Conservation (phyloP, 2,888 invertebrate species). For the Actias luna region DNA sequence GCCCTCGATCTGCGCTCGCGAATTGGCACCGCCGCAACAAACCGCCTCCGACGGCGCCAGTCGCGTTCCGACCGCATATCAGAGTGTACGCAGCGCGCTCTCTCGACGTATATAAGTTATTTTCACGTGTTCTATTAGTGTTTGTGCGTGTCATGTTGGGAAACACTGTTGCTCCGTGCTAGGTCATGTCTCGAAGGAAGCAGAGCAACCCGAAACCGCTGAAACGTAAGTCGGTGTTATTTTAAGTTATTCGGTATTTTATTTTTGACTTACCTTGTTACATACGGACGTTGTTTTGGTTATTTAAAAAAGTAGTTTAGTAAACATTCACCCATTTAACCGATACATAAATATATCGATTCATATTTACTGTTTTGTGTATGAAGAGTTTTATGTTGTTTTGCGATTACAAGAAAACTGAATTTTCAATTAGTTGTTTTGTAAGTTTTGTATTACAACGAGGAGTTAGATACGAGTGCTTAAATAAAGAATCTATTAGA, state of each 20-base stretch:
- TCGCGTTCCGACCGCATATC: conserved; percentile 49
- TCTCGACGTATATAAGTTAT: conserved; percentile 22
- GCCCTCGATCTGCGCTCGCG: conserved; percentile 43
- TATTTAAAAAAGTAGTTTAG: not conserved
- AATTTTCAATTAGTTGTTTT: not conserved
- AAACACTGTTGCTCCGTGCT: conserved; percentile 52
- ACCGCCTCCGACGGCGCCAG: conserved; percentile 36
- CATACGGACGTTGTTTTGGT: not conserved
- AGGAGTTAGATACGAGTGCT: not conserved
- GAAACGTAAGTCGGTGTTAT: conserved; percentile 88
- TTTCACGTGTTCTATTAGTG: conserved; percentile 32
- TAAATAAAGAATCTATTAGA: not conserved
- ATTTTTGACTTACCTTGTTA: not conserved
- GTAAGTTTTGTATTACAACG: not conserved
- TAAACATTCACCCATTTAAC: not conserved
- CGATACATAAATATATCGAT: not conserved
- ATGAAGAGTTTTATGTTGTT: not conserved
- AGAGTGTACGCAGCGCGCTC: conserved; percentile 38
- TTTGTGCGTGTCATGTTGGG: conserved; percentile 66
- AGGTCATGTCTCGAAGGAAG: conserved; percentile 95
- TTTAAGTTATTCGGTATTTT: not conserved
- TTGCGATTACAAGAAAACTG: not conserved
- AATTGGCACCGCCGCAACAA: conserved; percentile 39
- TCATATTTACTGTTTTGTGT: not conserved
- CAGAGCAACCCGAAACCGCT: conserved; percentile 97